phyloP scores from a whole-genome alignment of 1,140 invertebrate species.

The Sinonovacula constricta region DNA sequence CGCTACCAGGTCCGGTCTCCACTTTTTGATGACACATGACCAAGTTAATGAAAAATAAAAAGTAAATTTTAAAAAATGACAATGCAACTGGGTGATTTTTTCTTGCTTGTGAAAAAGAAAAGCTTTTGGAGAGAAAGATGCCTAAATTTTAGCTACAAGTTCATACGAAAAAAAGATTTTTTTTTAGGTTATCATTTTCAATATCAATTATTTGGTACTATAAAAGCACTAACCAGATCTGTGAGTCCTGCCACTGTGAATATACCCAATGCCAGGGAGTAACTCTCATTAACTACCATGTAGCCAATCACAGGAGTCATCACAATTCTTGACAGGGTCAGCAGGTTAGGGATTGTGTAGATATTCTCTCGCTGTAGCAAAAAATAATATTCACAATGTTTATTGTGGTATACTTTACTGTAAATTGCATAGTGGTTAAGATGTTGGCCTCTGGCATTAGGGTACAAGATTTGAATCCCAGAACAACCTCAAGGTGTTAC shows the following conservation, averaged over 20 bases:
- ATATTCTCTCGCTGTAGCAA: conserved; percentile 90
- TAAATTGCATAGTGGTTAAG: no score
- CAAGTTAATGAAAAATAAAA: no score
- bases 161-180: background rate
- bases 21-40: no score
- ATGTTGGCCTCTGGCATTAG: no score
- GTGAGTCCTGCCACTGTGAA: conserved; percentile 89
- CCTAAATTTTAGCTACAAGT: background rate
- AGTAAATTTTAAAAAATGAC: no score
- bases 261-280: conserved; percentile 85
- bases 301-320: conserved; percentile 92
- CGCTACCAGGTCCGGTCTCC: no score
- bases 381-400: no score
- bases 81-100: no score
- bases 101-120: no score
- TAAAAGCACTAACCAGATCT: conserved; percentile 85
- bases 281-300: conserved; percentile 88
- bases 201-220: background rate
- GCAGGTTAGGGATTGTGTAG: conserved; percentile 94
- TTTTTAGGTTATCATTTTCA: background rate
- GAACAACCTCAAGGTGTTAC: no score
- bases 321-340: conserved; percentile 90
- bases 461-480: no score
- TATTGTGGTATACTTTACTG: no score
- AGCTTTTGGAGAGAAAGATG: background rate